phyloP scores from a whole-genome alignment of 2,797 vertebrate genomes.

The Onychomys leucogaster region DNA sequence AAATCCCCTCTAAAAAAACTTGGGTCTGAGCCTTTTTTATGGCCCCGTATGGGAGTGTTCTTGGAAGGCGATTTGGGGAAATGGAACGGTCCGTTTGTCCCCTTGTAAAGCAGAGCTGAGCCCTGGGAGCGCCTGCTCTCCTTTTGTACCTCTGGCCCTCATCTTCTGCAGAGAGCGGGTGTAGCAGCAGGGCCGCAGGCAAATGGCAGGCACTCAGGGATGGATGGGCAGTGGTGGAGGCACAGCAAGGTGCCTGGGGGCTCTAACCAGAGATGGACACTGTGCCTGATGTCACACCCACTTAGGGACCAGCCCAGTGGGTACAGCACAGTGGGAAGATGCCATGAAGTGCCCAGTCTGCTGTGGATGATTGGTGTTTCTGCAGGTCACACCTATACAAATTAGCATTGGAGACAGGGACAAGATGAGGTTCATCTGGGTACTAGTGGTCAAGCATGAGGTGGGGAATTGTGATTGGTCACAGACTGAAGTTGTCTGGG shows the following conservation, averaged over 20 bases:
- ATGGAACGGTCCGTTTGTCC: conserved; percentile 64
- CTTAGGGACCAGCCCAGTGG: background rate
- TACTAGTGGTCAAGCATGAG: background rate
- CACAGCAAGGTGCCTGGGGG: background rate
- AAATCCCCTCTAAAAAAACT: conserved; percentile 60
- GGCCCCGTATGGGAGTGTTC: background rate
- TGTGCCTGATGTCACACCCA: background rate
- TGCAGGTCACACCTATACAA: background rate
- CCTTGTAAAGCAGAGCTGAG: conserved; percentile 8
- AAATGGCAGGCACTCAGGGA: no score
- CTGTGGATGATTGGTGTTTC: background rate
- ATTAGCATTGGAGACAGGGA: background rate
- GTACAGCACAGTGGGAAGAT: background rate
- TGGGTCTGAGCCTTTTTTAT: conserved; percentile 70
- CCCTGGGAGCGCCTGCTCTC: background rate
- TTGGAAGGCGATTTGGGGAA: conserved; percentile 68
- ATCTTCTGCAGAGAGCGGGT: fast-evolving
- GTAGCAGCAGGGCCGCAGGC: background rate
- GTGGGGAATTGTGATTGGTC: background rate
- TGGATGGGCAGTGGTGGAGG: fast-evolving
- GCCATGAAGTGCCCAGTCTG: background rate
- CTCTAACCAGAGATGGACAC: background rate
- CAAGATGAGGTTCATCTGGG: no score
- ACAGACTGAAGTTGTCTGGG: background rate
- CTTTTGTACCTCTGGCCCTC: background rate